A percentile compares a stretch with the other conserved stretches of the same genome.
phyloP scores from a whole-genome alignment of 1,140 invertebrate species.

The Panagrolaimus sp. region DNA sequence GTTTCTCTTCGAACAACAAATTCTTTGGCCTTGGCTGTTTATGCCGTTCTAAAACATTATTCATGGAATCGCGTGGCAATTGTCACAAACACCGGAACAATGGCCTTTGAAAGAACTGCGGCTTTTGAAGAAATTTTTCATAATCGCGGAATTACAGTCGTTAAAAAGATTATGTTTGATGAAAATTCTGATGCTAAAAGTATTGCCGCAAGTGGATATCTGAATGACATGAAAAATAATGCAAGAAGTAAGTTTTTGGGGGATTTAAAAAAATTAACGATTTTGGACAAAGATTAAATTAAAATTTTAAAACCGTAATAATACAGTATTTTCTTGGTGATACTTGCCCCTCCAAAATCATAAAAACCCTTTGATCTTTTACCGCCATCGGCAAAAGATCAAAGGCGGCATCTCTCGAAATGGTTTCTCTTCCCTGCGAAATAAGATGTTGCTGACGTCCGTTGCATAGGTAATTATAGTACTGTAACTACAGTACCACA shows the following conservation, averaged over 20 bases:
- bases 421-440: too few species aligned
- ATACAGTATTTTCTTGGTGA: conserved; percentile 39
- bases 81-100: conserved; percentile 52
- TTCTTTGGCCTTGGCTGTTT: conserved; percentile 43
- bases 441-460: too few species aligned
- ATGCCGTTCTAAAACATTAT: conserved; percentile 46
- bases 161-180: conserved; percentile 51
- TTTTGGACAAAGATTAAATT: too few species aligned
- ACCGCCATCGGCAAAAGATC: too few species aligned
- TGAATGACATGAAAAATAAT: conserved; percentile 47
- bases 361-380: too few species aligned
- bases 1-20: conserved; percentile 50
- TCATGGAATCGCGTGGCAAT: conserved; percentile 49
- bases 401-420: too few species aligned
- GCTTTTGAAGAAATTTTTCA: conserved; percentile 56
- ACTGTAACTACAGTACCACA: conserved; percentile 30
- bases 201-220: conserved; percentile 45
- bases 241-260: conserved; percentile 37
- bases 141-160: conserved; percentile 16
- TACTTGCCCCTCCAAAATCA: too few species aligned
- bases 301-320: conserved; percentile 10
- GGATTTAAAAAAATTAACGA: neutral
- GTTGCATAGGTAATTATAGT: conserved; percentile 32
- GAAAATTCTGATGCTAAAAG: conserved; percentile 47
- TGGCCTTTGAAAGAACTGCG: conserved; percentile 50